Evolutionary conservation across 1,140 invertebrate genomes (phyloP).

Genomic region (Trachymyrmex septentrionalis): DNA sequence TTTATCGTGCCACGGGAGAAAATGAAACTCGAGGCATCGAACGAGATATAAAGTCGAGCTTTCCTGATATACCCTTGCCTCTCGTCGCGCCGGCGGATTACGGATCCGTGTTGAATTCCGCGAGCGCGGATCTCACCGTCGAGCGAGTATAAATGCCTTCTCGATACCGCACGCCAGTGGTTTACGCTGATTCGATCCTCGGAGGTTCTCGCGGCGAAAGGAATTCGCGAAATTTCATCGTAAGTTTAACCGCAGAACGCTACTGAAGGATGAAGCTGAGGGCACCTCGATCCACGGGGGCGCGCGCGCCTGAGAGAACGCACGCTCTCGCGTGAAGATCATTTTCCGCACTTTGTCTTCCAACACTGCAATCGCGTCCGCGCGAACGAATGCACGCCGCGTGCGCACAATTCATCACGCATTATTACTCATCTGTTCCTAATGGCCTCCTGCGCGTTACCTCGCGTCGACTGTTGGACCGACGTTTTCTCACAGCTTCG

Average conservation of each 20-base stretch:
- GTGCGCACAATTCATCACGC: constrained; percentile 48
- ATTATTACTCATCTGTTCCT: constrained; percentile 54
- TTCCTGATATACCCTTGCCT: not conserved
- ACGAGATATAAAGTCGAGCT: constrained; percentile 19
- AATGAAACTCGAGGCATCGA: not conserved
- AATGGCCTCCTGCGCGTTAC: constrained; percentile 14
- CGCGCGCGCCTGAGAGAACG: not conserved
- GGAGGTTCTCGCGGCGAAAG: constrained; percentile 19
- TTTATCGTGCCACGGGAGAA: not conserved
- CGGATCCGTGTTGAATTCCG: constrained; percentile 46
- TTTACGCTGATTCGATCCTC: constrained; percentile 9
- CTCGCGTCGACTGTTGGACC: not conserved
- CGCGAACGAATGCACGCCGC: constrained; percentile 42
- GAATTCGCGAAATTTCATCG: constrained; percentile 52
- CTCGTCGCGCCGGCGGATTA: constrained; percentile 44
- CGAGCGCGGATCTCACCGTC: constrained; percentile 35
- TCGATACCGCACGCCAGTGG: constrained; percentile 41
- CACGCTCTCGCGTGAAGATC: constrained; percentile 13
- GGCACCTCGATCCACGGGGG: not conserved
- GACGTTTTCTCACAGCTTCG: constrained; percentile 10
- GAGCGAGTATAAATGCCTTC: constrained; percentile 64
- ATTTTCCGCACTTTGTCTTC: constrained; percentile 37
- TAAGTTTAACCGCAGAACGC: constrained; percentile 32
- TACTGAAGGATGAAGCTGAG: not conserved
- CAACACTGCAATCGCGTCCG: constrained; percentile 12